Evolutionary conservation across 2,797 vertebrate species (phyloP), one percentile per base, ranked within the genome.

Genomic region (Craterocephalus amniculus): DNA sequence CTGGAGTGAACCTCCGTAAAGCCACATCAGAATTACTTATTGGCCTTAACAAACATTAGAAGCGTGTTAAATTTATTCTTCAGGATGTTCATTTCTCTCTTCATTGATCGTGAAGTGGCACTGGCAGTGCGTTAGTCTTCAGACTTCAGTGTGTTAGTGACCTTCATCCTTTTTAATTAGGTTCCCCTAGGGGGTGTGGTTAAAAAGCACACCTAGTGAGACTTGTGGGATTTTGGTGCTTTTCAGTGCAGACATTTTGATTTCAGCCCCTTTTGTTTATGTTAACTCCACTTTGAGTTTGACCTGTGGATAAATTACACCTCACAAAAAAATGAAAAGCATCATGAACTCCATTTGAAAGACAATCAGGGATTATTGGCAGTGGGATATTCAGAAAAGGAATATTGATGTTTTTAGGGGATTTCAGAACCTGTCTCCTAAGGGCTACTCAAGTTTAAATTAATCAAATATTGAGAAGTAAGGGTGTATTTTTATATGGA

Each of bases 291-390:
- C 18, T 18, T 20, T 20, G n/a, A 24, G n/a, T 49, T 24, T 49
- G 4, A 49, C 22, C 9, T 24, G 8, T 24, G 3, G n/a, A 49
- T 49, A 4, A 4, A 24, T 10, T 12, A 24, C 8, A n/a, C 12
- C 24, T 24, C n/a, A 26, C 49, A 48, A 63, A 34, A 34, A 20
- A 60, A 59, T n/a, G 14, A 49, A 70, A 43, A 66, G 16, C 45
- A 24, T 36, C 1, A 13, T 58, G 34, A 35, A 5, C 14, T 18
- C 10, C 36, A 60, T 60, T 60, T 43, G 43, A 43, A 11, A 60
- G 26, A 35, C 7, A 8, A 2, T 11, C 8, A 49, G 1, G n/a
- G n/a, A 12, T 49, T 11, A 12, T 22, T 49, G n/a, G n/a, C 4
- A 8, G 9, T 22, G 20, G 43, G 20, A n/a, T n/a, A 22, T 48